Evolutionary conservation across 2,888 invertebrate genomes (phyloP).

Genomic region (Caradrina clavipalpis): DNA sequence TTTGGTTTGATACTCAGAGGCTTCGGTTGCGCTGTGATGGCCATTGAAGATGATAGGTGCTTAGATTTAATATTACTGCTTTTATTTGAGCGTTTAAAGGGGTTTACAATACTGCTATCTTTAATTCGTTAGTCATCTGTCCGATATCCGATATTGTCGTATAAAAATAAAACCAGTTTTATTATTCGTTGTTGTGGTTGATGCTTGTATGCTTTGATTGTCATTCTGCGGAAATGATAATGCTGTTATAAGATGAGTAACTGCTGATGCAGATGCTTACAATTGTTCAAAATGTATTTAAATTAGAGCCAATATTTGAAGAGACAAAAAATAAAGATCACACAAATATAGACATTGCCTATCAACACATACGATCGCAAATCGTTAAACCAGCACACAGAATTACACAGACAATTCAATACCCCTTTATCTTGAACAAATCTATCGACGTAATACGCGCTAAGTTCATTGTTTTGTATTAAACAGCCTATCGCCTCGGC

Average conservation of each 20-base stretch:
- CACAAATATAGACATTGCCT: not conserved
- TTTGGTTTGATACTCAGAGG: constrained; percentile 46
- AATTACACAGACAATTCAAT: constrained; percentile 64
- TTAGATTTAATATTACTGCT: constrained; percentile 24
- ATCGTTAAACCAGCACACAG: constrained; percentile 62
- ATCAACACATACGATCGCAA: constrained; percentile 43
- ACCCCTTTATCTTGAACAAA: constrained; percentile 66
- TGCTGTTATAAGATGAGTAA: not conserved
- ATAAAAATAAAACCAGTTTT: not conserved
- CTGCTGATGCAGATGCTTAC: too few species aligned
- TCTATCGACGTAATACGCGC: constrained; percentile 60
- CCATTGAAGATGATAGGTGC: constrained; percentile 20
- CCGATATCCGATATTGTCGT: constrained; percentile 5
- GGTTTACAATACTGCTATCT: not conserved
- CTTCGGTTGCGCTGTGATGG: constrained; percentile 12
- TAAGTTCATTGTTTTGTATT: constrained; percentile 73
- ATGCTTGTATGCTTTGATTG: too few species aligned
- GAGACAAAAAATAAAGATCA: not conserved
- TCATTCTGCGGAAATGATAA: too few species aligned
- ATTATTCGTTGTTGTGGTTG: too few species aligned
- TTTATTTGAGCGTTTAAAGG: constrained; percentile 9
- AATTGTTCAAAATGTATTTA: not conserved
- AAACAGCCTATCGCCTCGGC: constrained; percentile 79
- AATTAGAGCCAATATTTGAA: too few species aligned
- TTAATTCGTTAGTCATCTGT: not conserved